A percentile compares a stretch with the other conserved stretches of the same genome.
Conservation (phyloP, 2,888 invertebrate species). For the Branchipolynoe longqiensis region DNA sequence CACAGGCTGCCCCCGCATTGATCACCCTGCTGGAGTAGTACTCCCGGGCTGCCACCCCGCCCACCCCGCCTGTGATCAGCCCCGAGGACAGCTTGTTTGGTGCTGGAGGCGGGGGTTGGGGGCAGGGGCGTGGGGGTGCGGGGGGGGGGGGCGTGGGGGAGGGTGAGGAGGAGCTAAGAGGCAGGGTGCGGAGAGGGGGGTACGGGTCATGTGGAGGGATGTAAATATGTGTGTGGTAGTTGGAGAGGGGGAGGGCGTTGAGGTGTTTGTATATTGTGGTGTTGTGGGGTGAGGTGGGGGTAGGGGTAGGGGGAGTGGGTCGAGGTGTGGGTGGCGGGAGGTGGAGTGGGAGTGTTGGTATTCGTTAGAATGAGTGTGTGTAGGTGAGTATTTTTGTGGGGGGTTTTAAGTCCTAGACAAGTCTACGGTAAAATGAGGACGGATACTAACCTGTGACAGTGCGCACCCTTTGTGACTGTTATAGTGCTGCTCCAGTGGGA, state of each 20-base stretch:
- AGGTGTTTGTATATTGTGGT: too few species aligned
- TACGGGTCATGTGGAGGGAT: not conserved
- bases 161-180: not conserved
- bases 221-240: not conserved
- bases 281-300: too few species aligned
- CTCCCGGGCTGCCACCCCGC: conserved; percentile 13
- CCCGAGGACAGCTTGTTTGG: not conserved
- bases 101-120: not conserved
- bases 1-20: conserved; percentile 14
- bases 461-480: too few species aligned
- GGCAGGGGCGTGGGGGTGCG: not conserved
- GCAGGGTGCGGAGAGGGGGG: not conserved
- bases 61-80: conserved; percentile 22
- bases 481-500: too few species aligned
- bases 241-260: too few species aligned
- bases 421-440: too few species aligned
- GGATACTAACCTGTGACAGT: too few species aligned
- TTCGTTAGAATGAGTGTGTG: not conserved
- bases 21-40: conserved; percentile 11
- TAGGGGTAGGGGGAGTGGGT: not conserved
- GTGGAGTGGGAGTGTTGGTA: not conserved
- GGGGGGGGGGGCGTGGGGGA: not conserved
- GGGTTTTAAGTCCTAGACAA: too few species aligned
- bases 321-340: not conserved
- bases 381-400: too few species aligned